Conservation (phyloP, 2,797 vertebrate genomes). For the Sciurus vulgaris region DNA sequence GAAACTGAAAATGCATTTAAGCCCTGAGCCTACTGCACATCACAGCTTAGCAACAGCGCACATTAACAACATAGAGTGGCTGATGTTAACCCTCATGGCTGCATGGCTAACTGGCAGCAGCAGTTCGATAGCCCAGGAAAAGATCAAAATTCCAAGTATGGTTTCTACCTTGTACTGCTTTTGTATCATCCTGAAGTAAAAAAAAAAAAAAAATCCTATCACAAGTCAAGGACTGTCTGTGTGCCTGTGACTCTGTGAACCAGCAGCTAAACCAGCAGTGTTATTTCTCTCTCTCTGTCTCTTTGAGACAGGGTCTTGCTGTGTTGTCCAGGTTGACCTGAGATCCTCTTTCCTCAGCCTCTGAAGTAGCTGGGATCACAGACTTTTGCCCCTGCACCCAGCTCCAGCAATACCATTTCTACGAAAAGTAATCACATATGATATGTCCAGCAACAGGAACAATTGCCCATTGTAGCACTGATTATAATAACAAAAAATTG, state of each 20-base stretch:
- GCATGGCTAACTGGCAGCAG: neutral
- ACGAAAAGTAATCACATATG: neutral
- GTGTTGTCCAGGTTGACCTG: neutral
- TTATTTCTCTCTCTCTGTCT: fast-evolving
- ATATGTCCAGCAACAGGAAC: neutral
- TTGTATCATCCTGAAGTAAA: neutral
- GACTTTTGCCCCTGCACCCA: neutral
- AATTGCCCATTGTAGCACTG: neutral
- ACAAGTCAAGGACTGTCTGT: neutral
- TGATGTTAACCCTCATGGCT: no score
- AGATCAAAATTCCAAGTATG: neutral
- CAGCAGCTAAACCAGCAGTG: neutral
- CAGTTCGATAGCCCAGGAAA: neutral
- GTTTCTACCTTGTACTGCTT: neutral
- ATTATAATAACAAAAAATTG: slow-evolving; percentile 24
- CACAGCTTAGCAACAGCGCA: neutral
- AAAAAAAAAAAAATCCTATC: neutral
- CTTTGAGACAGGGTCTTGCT: neutral
- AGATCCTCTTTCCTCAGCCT: neutral
- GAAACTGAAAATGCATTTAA: neutral
- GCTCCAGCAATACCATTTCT: neutral
- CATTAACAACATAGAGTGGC: neutral
- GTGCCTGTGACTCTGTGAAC: neutral
- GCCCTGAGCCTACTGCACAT: neutral
- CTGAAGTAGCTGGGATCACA: neutral